Conservation (phyloP, 2,113 vertebrate species). For the Odocoileus virginianus region DNA sequence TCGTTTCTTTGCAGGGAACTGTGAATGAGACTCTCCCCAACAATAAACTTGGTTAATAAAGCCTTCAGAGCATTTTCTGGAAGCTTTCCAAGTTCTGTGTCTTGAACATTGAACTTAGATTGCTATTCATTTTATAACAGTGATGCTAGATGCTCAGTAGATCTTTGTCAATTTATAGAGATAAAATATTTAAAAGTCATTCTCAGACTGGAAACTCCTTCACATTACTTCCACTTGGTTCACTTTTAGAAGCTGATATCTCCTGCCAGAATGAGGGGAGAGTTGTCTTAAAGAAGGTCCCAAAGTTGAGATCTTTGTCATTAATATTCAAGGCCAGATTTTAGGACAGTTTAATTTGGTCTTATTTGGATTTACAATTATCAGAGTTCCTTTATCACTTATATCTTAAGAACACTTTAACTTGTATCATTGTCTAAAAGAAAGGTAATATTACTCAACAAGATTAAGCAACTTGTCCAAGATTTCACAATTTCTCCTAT, state of each 20-base stretch:
- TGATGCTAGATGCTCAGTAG: background rate
- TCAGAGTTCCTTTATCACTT: background rate
- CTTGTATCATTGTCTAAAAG: background rate
- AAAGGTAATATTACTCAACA: background rate
- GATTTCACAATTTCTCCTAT: background rate
- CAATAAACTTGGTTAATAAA: constrained; percentile 8
- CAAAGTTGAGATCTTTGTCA: background rate
- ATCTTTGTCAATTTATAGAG: background rate
- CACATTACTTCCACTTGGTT: background rate
- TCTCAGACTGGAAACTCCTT: background rate
- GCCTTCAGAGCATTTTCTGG: constrained; percentile 6
- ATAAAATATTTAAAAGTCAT: constrained; percentile 14
- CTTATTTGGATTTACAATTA: background rate
- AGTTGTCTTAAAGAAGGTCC: background rate
- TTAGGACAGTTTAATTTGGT: constrained; percentile 18
- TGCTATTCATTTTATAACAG: background rate
- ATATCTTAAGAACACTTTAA: constrained; percentile 39
- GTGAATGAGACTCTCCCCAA: constrained; percentile 57
- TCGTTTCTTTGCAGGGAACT: constrained; percentile 45
- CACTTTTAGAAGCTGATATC: background rate
- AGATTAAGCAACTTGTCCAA: background rate
- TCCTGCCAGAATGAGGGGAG: background rate
- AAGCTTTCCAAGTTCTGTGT: background rate
- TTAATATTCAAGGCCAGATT: background rate
- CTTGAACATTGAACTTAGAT: constrained; percentile 11